Evolutionary conservation across 1,140 invertebrate genomes (phyloP).

Genomic region (Hyposmocoma kahamanoa): DNA sequence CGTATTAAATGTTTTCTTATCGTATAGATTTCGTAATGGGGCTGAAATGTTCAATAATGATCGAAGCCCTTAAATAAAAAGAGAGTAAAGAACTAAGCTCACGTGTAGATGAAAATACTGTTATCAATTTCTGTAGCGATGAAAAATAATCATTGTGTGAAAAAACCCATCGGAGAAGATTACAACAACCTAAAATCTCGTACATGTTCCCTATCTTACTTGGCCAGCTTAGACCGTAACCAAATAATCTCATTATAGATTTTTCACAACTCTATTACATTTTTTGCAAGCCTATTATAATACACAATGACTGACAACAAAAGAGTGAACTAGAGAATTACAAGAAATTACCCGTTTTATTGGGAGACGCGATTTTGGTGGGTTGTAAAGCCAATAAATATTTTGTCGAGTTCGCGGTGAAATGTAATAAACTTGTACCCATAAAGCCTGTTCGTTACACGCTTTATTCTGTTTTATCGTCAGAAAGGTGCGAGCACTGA

Average conservation of each 20-base stretch:
- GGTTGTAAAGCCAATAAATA: conserved; percentile 9
- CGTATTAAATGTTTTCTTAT: no score
- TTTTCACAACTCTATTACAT: background rate
- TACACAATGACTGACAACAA: background rate
- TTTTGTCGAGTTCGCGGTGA: conserved; percentile 10
- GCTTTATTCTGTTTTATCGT: conserved; percentile 14
- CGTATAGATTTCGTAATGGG: no score
- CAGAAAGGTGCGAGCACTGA: background rate
- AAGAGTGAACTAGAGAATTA: no score
- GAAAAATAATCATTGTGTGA: no score
- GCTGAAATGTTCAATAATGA: no score
- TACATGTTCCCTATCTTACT: background rate
- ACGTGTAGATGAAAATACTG: no score
- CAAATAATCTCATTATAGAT: background rate
- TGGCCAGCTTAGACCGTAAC: background rate
- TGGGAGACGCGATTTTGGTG: background rate
- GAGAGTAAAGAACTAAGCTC: no score
- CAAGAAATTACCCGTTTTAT: conserved; percentile 1
- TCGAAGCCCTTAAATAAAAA: no score
- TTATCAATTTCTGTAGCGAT: no score
- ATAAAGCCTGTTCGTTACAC: conserved; percentile 10
- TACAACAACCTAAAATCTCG: no score
- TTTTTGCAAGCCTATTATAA: background rate
- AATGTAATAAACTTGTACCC: conserved; percentile 7
- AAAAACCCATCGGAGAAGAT: no score